These are phyloP conservation scores for Noctua janthina DNA, from an alignment of 2,888 invertebrate genomes.

Conservation along the genomic window DNA sequence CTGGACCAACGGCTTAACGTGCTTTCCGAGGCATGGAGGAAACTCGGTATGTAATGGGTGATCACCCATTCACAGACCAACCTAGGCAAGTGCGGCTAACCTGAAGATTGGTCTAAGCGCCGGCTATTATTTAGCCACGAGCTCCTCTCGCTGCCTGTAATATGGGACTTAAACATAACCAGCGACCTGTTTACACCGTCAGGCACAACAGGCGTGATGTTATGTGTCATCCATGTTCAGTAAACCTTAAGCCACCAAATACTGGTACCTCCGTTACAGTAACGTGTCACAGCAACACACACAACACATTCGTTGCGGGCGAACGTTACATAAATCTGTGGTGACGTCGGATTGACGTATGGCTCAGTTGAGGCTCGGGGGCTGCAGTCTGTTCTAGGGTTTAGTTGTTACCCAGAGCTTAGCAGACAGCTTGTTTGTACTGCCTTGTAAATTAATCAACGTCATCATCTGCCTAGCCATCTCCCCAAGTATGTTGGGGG, in stretches of 20 bases:
- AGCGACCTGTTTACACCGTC: neutral
- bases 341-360: conserved; percentile 26
- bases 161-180: neutral
- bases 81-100: too few species aligned
- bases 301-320: conserved; percentile 24
- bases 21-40: too few species aligned
- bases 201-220: neutral
- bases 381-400: neutral
- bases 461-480: neutral
- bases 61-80: too few species aligned
- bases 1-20: too few species aligned
- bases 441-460: neutral
- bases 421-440: neutral
- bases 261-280: neutral
- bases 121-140: too few species aligned
- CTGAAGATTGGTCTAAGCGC: too few species aligned
- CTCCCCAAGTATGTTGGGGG: too few species aligned
- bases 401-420: conserved; percentile 4
- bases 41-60: too few species aligned
- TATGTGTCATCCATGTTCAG: neutral
- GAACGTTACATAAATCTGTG: conserved; percentile 35
- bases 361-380: neutral
- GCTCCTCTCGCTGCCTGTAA: too few species aligned
- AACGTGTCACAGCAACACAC: conserved; percentile 11
- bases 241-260: neutral